Evolutionary conservation across 2,113 vertebrate genomes (phyloP), one percentile per base, ranked within the genome.

Genomic region (Hemichromis elongatus): DNA sequence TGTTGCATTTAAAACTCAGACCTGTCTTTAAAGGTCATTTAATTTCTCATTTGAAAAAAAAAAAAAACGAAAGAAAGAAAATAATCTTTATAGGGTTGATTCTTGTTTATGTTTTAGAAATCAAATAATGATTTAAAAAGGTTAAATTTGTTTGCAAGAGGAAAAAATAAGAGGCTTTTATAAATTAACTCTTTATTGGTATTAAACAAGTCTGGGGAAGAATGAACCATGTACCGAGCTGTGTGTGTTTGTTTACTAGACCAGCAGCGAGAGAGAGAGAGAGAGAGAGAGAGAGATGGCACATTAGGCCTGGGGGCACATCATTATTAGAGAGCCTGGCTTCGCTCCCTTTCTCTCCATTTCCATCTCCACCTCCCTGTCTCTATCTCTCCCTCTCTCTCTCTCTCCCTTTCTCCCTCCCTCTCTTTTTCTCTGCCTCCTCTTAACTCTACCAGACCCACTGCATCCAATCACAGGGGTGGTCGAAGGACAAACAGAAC

Each of bases 321-420:
- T 95, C 94, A 92, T 96, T 96, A 96, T 96, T 94, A 91, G 92
- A 95, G 84, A 84, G 88, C 86, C 90, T 90, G 82, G 87, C 87
- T 84, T 85, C 86, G 55, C 88, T 61, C 83, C 61, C 13, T 7
- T 42, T 40, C 45, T 73, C 75, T 81, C 77, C 37, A 56, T 82
- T 75, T 77, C 73, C 40, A 68, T 4, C 59, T 42, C 80, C 26
- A 61, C 50, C 77, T 77, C 66, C 37, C 75, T 7, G 35, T 24
- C 30, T 16, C 53, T 21, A 45, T 37, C 52, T 19, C 80, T 78
- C 86, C 13, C 78, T 66, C 57, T 54, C 68, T 73, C 66, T 42
- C 88, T 45, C 45, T 3, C 42, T 47, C 42, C 24, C 70, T 68
- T 40, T 21, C 66, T 5, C 33, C 9, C 37, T 14, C 50, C 19